Base-by-base conservation (phyloP, 2,888 invertebrate genomes). In the Drosophila stalkeri region DNA sequence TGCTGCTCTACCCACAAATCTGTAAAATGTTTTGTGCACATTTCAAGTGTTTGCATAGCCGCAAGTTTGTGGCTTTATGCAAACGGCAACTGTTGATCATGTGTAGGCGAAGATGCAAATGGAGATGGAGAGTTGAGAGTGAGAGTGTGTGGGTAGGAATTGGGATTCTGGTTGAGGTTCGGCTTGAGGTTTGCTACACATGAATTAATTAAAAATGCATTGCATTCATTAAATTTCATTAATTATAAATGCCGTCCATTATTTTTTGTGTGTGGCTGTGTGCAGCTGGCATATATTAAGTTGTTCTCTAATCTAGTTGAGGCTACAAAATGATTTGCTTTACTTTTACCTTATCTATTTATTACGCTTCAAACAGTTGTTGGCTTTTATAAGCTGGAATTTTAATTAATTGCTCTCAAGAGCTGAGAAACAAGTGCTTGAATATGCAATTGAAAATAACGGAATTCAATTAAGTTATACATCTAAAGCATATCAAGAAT, bases 21-120 rank as follows among this genome's bases (percentile, higher is more conserved):
- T 80, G 81, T 73, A 76, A 82, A 80, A 77, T 82, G 77, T 80
- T 80, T 82, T 82, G 65, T 80, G 65, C 75, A 75, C 72, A 75
- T 80, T 82, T 75, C 71, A 79, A 82, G 82, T 82, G 80, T 66
- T 82, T 82, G 72, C 80, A 72, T 59, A 55, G 71, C 80, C 80
- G 54, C 80, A 80, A 82, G 68, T 62, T 77, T 77, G 77, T 47
- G 77, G 77, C 65, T 44, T 56, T 52, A 51, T n/a, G 43, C 44
- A 63, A 59, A 43, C 51, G 64, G 63, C 55, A 80, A 47, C 72
- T 61, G 72, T 76, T 76, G 77, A 80, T 74, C 64, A 52, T 52
- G 27, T 52, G 8, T 43, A 18, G 56, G 31, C 7, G 23, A 20
- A 35, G 20, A 37, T 2, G 37, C 27, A 12, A 12, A 14, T 20